A percentile compares a stretch with the other conserved stretches of the same genome.
These are phyloP conservation scores for Acleris sparsana DNA, from an alignment of 2,888 invertebrate genomes.

Conservation along the genomic window DNA sequence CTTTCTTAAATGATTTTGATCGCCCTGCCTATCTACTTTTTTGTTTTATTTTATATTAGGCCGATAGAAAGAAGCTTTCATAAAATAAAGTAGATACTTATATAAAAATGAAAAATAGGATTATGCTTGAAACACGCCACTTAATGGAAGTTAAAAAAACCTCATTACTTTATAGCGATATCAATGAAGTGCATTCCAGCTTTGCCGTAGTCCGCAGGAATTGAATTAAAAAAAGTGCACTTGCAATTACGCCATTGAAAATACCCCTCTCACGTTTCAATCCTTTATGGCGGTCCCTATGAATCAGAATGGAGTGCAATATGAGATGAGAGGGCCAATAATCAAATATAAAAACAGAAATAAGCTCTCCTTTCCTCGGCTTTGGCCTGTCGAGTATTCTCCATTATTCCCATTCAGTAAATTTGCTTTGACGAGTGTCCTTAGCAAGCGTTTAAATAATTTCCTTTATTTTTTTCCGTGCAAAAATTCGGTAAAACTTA, in stretches of 20 bases:
- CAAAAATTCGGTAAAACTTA: constrained; percentile 39
- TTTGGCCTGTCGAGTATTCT: constrained; percentile 69
- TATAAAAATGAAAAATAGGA: neutral
- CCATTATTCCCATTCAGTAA: constrained; percentile 76
- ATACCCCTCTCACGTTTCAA: constrained; percentile 81
- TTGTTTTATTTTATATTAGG: no score
- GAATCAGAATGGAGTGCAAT: constrained; percentile 77
- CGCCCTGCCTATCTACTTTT: no score
- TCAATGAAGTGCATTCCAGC: constrained; percentile 79
- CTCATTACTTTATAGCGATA: constrained; percentile 58
- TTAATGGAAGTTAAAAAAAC: constrained; percentile 16
- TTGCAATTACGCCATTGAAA: constrained; percentile 81
- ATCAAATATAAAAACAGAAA: constrained; percentile 82
- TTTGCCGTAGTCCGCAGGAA: constrained; percentile 78
- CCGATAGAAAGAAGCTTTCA: no score
- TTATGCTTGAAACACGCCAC: neutral
- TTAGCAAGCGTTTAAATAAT: constrained; percentile 71
- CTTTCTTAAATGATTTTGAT: no score
- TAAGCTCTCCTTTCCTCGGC: constrained; percentile 73
- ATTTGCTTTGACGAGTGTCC: constrained; percentile 74
- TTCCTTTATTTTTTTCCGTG: constrained; percentile 46
- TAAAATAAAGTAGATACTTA: neutral
- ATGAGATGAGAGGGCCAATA: constrained; percentile 82
- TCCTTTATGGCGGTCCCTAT: constrained; percentile 80
- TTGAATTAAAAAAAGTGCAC: constrained; percentile 79